phyloP scores from a whole-genome alignment of 2,888 invertebrate genomes.

The Ophonus ardosiacus region DNA sequence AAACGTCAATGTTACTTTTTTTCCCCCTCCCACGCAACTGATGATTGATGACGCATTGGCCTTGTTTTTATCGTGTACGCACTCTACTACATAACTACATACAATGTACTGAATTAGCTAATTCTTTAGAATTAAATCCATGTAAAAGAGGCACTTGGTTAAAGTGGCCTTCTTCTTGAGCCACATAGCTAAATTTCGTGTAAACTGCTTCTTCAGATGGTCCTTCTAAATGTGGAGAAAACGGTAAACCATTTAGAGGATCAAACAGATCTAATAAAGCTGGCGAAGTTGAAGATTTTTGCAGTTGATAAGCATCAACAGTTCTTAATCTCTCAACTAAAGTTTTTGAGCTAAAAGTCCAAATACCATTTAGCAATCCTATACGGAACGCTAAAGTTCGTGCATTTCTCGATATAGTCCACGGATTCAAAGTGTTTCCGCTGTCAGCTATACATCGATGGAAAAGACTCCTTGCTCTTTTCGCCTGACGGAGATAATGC shows the following conservation, averaged over 20 bases:
- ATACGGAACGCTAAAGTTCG: constrained; percentile 9
- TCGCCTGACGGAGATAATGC: constrained; percentile 4
- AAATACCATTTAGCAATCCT: constrained; percentile 17
- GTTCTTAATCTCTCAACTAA: constrained; percentile 7
- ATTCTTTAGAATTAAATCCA: constrained; percentile 58
- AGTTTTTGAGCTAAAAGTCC: constrained; percentile 1
- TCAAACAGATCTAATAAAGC: constrained; percentile 32
- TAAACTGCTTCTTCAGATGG: constrained; percentile 27
- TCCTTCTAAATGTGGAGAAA: constrained; percentile 26
- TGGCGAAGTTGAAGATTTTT: constrained; percentile 5
- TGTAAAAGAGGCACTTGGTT: constrained; percentile 6
- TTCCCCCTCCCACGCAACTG: no score
- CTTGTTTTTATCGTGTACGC: no score
- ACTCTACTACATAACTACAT: not conserved
- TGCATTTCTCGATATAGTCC: not conserved
- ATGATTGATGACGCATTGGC: no score
- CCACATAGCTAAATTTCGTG: constrained; percentile 22
- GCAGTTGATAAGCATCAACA: not conserved
- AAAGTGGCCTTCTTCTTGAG: constrained; percentile 10
- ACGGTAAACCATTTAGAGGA: constrained; percentile 50
- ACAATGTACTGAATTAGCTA: not conserved
- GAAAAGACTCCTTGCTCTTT: constrained; percentile 20
- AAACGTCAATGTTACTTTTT: no score
- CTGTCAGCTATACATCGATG: constrained; percentile 13
- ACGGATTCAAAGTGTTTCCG: constrained; percentile 30